Percentiles rank a stretch among this genome's conserved stretches.
These are phyloP conservation scores for Myotis planiceps DNA, from an alignment of 2,797 vertebrate genomes.

Conservation along the genomic window DNA sequence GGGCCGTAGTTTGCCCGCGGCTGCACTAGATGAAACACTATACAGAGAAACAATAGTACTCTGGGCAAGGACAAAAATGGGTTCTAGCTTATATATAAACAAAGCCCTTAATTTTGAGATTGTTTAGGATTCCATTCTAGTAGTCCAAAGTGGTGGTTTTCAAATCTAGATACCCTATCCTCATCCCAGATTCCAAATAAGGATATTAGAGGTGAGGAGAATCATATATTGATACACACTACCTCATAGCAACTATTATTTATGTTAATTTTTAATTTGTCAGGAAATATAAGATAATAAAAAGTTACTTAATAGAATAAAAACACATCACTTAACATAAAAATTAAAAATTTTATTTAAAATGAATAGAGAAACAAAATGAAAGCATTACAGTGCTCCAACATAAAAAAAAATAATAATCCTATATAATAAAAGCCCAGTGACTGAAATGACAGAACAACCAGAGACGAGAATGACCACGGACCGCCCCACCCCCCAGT, in stretches of 20 bases:
- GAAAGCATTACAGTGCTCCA: conserved; percentile 47
- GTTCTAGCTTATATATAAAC: background rate
- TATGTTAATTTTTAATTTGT: background rate
- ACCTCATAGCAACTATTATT: background rate
- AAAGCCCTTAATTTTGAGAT: background rate
- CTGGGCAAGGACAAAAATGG: background rate
- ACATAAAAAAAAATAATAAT: background rate
- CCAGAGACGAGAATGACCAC: too few species aligned
- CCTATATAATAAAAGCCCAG: too few species aligned
- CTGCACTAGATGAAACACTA: conserved; percentile 63
- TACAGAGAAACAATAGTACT: background rate
- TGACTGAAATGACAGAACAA: too few species aligned
- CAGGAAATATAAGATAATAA: conserved; percentile 21
- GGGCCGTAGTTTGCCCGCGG: too few species aligned
- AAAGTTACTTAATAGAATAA: conserved; percentile 48
- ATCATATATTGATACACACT: background rate
- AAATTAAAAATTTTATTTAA: conserved; percentile 66
- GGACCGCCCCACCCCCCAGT: too few species aligned
- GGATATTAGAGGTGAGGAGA: background rate
- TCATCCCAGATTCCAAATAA: conserved; percentile 20
- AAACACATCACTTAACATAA: conserved; percentile 48
- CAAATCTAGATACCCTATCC: background rate
- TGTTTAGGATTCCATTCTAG: background rate
- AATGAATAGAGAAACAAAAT: conserved; percentile 46
- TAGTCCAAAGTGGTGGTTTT: background rate